phyloP scores from a whole-genome alignment of 2,113 vertebrate species.

The Corythornis cristatus region DNA sequence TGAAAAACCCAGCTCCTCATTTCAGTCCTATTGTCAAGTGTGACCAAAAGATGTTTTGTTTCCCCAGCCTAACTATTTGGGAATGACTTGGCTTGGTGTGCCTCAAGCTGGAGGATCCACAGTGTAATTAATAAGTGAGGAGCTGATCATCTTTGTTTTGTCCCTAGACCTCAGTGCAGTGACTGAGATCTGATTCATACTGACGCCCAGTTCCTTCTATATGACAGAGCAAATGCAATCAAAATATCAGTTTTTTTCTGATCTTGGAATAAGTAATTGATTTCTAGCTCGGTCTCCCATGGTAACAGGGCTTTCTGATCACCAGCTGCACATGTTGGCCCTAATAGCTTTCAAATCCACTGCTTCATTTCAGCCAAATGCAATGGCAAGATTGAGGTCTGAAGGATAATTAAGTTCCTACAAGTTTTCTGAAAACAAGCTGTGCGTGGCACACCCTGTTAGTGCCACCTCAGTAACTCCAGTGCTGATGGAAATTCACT shows the following conservation, averaged over 20 bases:
- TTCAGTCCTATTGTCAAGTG: neutral
- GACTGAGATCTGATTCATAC: slow-evolving; percentile 29
- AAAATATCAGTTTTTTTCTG: neutral
- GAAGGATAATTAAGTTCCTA: neutral
- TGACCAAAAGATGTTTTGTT: neutral
- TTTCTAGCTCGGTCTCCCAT: slow-evolving; percentile 44
- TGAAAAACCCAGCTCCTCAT: neutral
- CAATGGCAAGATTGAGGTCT: neutral
- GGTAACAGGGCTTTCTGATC: slow-evolving; percentile 50
- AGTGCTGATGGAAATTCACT: neutral
- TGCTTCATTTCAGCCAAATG: slow-evolving; percentile 11
- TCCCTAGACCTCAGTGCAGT: neutral
- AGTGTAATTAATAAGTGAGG: neutral
- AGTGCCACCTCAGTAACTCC: neutral
- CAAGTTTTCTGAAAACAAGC: neutral
- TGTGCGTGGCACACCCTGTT: neutral
- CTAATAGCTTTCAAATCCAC: slow-evolving; percentile 27
- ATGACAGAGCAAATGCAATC: slow-evolving; percentile 12
- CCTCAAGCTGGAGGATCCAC: neutral
- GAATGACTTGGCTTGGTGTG: neutral
- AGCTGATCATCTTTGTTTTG: slow-evolving; percentile 7
- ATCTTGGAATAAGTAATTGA: slow-evolving; percentile 1
- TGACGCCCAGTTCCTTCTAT: neutral
- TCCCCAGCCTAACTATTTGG: neutral
- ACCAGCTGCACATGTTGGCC: slow-evolving; percentile 19